Conservation (phyloP, 1,140 invertebrate species). For the Pogonomyrmex barbatus region DNA sequence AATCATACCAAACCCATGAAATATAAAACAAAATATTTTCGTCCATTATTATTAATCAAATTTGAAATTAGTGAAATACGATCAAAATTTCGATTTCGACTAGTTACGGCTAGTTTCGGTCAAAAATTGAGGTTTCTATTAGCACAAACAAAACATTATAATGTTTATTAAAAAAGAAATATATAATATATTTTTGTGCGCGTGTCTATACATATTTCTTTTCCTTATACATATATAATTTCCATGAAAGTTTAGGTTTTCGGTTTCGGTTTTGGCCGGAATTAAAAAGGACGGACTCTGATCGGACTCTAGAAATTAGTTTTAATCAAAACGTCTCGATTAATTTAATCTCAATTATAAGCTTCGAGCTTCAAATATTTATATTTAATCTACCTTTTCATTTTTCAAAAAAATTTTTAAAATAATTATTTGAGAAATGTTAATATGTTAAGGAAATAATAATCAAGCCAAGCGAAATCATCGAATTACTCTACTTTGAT, state of each 20-base stretch:
- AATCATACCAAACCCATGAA: conserved; percentile 58
- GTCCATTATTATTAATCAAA: conserved; percentile 6
- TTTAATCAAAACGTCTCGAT: not conserved
- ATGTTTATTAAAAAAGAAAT: too few relatives aligned
- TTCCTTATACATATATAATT: too few relatives aligned
- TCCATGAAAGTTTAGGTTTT: too few relatives aligned
- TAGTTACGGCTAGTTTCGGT: too few relatives aligned
- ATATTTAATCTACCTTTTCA: not conserved
- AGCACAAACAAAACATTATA: too few relatives aligned
- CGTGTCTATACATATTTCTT: too few relatives aligned
- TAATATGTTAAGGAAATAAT: not conserved
- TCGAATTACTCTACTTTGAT: not conserved
- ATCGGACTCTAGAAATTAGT: not conserved
- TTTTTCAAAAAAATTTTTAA: not conserved
- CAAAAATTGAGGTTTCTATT: too few relatives aligned
- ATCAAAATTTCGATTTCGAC: too few relatives aligned
- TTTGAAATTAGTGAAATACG: too few relatives aligned
- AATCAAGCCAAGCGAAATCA: not conserved
- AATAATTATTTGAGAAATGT: not conserved
- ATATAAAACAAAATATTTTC: conserved; percentile 48
- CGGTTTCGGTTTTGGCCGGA: too few relatives aligned
- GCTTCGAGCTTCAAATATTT: not conserved
- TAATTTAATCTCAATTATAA: not conserved
- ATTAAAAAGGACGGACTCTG: too few relatives aligned
- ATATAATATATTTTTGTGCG: too few relatives aligned